A percentile compares a stretch with the other conserved stretches of the same genome.
These are phyloP conservation scores for Gymnarchus niloticus DNA, from an alignment of 2,113 vertebrate genomes.

Conservation along the genomic window DNA sequence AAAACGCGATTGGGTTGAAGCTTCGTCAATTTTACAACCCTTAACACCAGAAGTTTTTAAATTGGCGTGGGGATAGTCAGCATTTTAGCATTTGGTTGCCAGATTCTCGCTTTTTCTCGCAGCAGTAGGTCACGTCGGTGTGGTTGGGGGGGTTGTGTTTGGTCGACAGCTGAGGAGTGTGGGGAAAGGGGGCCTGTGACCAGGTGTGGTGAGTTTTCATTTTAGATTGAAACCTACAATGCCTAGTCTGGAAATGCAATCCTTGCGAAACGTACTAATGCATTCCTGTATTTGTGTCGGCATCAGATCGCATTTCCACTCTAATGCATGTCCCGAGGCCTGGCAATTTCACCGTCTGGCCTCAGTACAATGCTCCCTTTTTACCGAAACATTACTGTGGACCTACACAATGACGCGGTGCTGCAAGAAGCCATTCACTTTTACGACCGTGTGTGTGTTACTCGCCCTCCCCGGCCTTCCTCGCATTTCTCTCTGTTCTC, in stretches of 20 bases:
- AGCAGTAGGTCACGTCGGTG: not conserved
- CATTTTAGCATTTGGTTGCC: not conserved
- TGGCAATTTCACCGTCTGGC: constrained; percentile 37
- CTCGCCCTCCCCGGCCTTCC: not conserved
- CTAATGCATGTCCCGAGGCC: constrained; percentile 37
- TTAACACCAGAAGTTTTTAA: not conserved
- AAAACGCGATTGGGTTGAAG: not conserved
- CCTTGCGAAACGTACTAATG: constrained; percentile 7
- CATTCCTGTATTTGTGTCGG: constrained; percentile 16
- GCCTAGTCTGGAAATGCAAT: constrained; percentile 21
- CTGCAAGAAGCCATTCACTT: not conserved
- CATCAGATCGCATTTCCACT: constrained; percentile 38
- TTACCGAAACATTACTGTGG: constrained; percentile 24
- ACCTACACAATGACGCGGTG: constrained; percentile 13
- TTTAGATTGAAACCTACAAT: constrained; percentile 3
- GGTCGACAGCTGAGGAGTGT: not conserved
- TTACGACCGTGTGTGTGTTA: constrained; percentile 16
- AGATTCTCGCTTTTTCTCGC: not conserved
- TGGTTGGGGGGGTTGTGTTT: not conserved
- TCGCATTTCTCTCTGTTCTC: not conserved
- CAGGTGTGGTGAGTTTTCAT: not conserved
- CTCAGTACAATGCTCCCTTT: constrained; percentile 34
- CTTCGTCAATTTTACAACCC: not conserved
- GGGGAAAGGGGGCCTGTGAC: not conserved
- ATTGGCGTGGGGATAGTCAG: not conserved